Evolutionary conservation across 2,113 vertebrate species (phyloP), one percentile per base, ranked within the genome.

Genomic region (Peucedramus taeniatus): DNA sequence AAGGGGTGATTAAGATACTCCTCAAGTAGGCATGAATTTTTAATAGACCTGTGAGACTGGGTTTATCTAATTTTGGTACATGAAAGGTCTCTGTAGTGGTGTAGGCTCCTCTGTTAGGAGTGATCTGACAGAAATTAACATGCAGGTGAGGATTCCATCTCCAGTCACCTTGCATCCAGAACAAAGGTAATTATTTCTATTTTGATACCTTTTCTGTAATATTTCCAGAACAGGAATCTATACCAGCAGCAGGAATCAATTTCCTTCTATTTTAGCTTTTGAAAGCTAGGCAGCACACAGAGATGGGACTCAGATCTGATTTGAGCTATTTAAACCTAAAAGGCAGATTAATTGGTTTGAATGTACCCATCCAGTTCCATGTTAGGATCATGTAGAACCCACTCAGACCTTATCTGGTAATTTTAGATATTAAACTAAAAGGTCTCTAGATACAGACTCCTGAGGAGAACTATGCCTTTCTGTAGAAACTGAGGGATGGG

Each of bases 131-230:
- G 45, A 93, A 95, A 95, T 83, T 88, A 85, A 3, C 33, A 83
- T 90, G 63, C 85, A 65, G 59, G 49, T 53, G 59, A 79, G 16
- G 11, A 86, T 69, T 94, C 13, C 54, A 86, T 50, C 35, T 91
- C 44, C 68, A 70, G 59, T 92, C 63, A 97, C 88, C 88, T 88
- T 95, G 94, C 80, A 90, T 33, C 8, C 63, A 57, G 9, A 18
- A 80, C 33, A 72, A 92, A 92, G 26, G 37, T 72, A 93, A 72
- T 88, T 90, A 83, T 90, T 86, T 83, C 27, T 70, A 27, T 86
- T 94, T 94, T 92, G 82, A 88, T 80, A 50, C 6, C 7, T 90
- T 69, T 68, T 90, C 37, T 54, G 37, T 86, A 90, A 37, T 69
- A 76, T 72, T 90, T 96, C 50, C 37, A 44, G 57, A 79, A 26